Base-by-base conservation (phyloP, 2,888 invertebrate genomes). In the Microctonus aethiopoides region DNA sequence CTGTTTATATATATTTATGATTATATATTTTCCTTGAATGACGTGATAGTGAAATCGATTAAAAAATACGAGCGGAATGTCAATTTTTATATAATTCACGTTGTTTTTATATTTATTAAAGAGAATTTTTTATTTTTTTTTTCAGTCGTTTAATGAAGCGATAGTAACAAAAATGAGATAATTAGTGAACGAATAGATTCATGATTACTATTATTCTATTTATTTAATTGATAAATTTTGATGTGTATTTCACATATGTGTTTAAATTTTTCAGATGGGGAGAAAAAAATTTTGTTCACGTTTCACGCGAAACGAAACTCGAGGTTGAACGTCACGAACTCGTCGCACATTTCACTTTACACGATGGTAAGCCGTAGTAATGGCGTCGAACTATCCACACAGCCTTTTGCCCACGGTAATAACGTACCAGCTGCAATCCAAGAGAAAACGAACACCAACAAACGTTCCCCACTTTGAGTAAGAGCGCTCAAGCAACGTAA, bases 331-430 rank as follows among this genome's bases (percentile, higher is more conserved):
- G 71, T 52, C 64, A 54, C 61, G 68, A 70, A 74, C 71, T 61
- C 70, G 46, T 46, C 46, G 68, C 69, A 74, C 74, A 74, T 74
- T 74, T 75, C 75, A 74, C 75, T 75, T 72, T 60, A 32, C 41
- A 67, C 60, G 60, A 59, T 59, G 67, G 51, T 46, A 34, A 32
- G 65, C 51, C 51, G 46, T 62, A 29, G 72, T 70, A 75, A 75
- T 74, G 75, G 75, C 74, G 67, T 67, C 67, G 54, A 62, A 46
- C 29, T 11, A 16, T n/a, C 24, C 26, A 26, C 57, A 26, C 16
- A 16, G 29, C 16, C 32, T 29, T 57, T 56, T 29, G 10, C 57
- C n/a, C 57, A 10, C n/a, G 29, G n/a, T 57, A 57, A 29, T 57
- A 57, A 9, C 29, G 57, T 57, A 34, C 46, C 57, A 57, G 57